Percentiles rank a stretch among this genome's conserved stretches.
phyloP scores from a whole-genome alignment of 2,888 invertebrate species.

The Gortyna flavago region DNA sequence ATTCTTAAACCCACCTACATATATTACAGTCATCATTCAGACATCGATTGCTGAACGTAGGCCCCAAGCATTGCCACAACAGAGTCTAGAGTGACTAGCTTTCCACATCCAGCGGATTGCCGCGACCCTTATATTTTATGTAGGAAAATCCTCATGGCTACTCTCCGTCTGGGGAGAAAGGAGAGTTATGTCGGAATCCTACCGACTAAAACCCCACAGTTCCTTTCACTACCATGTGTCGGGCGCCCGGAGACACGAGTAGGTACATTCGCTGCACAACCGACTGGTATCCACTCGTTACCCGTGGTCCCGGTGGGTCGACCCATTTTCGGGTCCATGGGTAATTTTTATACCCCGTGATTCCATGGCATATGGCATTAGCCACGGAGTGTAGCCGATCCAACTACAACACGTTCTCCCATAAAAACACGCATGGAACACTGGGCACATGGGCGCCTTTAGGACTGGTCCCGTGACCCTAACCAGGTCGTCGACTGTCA shows the following conservation, averaged over 20 bases:
- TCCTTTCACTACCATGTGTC: not conserved
- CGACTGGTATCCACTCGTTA: not conserved
- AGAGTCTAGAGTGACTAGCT: not conserved
- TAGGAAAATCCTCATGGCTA: not conserved
- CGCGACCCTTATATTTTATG: not conserved
- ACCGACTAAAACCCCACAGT: not conserved
- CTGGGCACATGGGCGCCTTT: no score
- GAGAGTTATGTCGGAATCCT: not conserved
- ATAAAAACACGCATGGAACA: not conserved
- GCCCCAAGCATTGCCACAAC: no score
- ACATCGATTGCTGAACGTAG: not conserved
- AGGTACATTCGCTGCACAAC: not conserved
- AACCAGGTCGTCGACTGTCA: not conserved
- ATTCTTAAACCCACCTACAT: not conserved
- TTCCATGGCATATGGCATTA: not conserved
- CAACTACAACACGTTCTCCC: not conserved
- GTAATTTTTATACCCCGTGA: no score
- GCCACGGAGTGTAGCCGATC: not conserved
- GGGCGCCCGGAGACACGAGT: not conserved
- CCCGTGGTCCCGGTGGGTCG: no score
- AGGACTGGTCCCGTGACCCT: no score
- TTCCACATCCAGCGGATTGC: no score
- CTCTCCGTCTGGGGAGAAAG: not conserved
- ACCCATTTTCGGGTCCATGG: no score
- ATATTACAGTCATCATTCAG: not conserved